Evolutionary conservation across 2,888 invertebrate species (phyloP).

Genomic region (Zelleria hepariella): DNA sequence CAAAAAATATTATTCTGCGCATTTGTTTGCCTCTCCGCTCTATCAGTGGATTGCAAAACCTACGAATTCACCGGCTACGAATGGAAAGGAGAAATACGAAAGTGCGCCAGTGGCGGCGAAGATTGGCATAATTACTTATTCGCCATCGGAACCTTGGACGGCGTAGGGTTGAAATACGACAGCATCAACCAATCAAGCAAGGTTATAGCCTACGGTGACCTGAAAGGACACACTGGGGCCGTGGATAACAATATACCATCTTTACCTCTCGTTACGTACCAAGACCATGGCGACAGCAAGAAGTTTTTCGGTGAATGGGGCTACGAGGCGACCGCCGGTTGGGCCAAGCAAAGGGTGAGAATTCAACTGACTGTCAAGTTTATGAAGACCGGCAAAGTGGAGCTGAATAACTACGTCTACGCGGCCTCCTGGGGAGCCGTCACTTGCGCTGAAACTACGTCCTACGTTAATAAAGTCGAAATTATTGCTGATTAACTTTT

Average conservation of each 20-base stretch:
- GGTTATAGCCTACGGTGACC: not conserved
- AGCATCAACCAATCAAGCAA: not conserved
- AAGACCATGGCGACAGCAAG: not conserved
- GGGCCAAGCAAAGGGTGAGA: not conserved
- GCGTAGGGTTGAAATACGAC: not conserved
- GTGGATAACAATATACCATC: not conserved
- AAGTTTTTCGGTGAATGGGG: not conserved
- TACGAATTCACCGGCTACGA: too few relatives aligned
- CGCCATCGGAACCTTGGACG: not conserved
- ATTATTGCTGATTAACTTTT: too few relatives aligned
- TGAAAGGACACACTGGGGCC: not conserved
- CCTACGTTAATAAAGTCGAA: not conserved
- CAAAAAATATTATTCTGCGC: too few relatives aligned
- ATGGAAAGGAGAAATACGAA: not conserved
- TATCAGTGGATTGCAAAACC: too few relatives aligned
- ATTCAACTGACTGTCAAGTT: not conserved
- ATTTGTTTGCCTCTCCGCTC: too few relatives aligned
- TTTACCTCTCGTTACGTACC: not conserved
- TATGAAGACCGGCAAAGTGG: not conserved
- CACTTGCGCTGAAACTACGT: not conserved
- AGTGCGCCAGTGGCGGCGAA: not conserved
- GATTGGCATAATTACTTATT: not conserved
- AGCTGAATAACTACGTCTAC: not conserved
- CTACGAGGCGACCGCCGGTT: not conserved
- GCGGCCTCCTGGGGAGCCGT: constrained; percentile 2